phyloP scores from a whole-genome alignment of 2,113 vertebrate species.

The Megaceryle torquata region DNA sequence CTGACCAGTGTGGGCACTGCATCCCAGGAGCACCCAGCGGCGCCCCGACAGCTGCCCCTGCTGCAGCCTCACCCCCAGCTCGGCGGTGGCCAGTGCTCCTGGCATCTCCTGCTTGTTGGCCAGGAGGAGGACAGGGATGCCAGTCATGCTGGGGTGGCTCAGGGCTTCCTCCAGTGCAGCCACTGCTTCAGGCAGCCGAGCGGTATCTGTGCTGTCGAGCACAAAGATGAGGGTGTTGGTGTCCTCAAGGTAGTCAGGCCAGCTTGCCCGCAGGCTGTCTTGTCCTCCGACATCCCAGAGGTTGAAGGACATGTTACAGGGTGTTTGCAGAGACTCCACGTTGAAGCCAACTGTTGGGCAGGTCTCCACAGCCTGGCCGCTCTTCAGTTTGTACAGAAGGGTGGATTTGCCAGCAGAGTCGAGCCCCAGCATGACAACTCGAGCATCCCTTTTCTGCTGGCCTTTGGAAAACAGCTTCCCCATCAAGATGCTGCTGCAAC shows the following conservation, averaged over 20 bases:
- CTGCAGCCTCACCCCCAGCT: conserved; percentile 74
- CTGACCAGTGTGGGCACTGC: conserved; percentile 77
- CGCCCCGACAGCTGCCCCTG: neutral
- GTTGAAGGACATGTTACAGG: conserved; percentile 73
- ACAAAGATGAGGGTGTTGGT: conserved; percentile 80
- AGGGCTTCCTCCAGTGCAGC: conserved; percentile 74
- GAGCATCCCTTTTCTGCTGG: conserved; percentile 38
- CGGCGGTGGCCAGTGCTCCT: conserved; percentile 61
- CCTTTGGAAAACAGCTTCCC: conserved; percentile 70
- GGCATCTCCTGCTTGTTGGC: conserved; percentile 89
- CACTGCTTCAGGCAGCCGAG: conserved; percentile 74
- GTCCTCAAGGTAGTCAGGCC: conserved; percentile 83
- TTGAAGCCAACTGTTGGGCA: conserved; percentile 89
- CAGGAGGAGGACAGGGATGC: conserved; percentile 83
- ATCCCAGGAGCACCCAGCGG: conserved; percentile 81
- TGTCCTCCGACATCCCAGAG: conserved; percentile 91
- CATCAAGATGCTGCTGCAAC: conserved; percentile 9
- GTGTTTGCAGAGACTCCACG: conserved; percentile 77
- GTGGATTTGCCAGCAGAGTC: conserved; percentile 75
- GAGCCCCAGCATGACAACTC: conserved; percentile 73
- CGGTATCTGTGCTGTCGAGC: conserved; percentile 79
- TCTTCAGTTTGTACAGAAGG: conserved; percentile 78
- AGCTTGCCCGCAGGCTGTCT: conserved; percentile 77
- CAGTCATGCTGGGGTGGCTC: conserved; percentile 67
- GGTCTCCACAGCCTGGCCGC: conserved; percentile 75